Percentiles rank a stretch among this genome's conserved stretches.
Evolutionary conservation across 2,113 vertebrate genomes (phyloP).

Genomic region (Sinocyclocheilus anophthalmus): DNA sequence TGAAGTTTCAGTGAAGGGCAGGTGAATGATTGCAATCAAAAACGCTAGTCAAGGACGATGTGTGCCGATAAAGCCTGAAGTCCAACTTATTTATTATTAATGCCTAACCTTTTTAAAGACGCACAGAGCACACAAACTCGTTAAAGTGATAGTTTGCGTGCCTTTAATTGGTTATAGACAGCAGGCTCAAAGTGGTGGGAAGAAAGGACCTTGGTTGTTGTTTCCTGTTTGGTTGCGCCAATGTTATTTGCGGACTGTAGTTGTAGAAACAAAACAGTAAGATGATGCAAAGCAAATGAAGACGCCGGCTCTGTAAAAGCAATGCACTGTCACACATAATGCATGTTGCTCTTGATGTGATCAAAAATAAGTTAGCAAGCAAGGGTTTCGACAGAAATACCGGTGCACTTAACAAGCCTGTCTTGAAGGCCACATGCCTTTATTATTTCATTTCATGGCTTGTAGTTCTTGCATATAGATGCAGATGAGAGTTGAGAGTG

Average conservation of each 20-base stretch:
- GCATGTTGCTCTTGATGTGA: neutral
- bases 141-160: constrained; percentile 28
- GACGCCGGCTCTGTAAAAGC: neutral
- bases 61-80: constrained; percentile 1
- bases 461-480: neutral
- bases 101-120: constrained; percentile 51
- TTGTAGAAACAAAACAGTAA: constrained; percentile 4
- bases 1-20: constrained; percentile 31
- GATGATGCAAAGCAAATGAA: constrained; percentile 1
- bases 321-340: constrained; percentile 21
- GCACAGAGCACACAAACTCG: constrained; percentile 41
- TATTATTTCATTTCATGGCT: constrained; percentile 24
- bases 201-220: neutral
- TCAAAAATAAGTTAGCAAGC: constrained; percentile 19
- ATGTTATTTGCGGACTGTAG: neutral
- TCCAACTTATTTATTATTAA: constrained; percentile 48
- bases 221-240: neutral
- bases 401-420: neutral
- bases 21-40: constrained; percentile 36
- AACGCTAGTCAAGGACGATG: neutral
- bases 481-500: constrained; percentile 8
- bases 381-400: neutral
- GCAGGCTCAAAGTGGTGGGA: neutral
- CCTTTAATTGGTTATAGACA: constrained; percentile 9
- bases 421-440: neutral